Evolutionary conservation across 2,797 vertebrate species (phyloP), one percentile per base, ranked within the genome.

Genomic region (Alosa sapidissima): DNA sequence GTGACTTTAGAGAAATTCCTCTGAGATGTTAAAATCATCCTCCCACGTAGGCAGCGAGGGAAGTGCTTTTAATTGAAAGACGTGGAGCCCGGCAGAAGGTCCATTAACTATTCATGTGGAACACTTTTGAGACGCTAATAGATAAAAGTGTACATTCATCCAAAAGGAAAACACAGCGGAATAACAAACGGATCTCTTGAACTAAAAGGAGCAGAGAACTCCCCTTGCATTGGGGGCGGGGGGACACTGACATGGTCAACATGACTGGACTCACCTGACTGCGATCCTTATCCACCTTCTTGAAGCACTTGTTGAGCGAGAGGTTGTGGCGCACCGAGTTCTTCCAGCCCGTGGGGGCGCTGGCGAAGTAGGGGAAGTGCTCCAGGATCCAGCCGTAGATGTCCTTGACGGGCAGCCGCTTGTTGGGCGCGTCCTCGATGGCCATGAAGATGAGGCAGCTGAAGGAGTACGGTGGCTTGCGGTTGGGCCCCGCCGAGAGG

Each of bases 371-470:
- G 0, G 98, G 98, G 91, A 99, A 99, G 94, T 99, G 98, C 95
- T 98, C 97, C 92, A 99, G 95, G 94, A 99, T 99, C 98, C 98
- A 99, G 92, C 97, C 97, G 92, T 99, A 99, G 93, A 99, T 99
- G 93, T 99, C 98, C 95, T 99, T 99, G 83, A 99, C 98, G 0
- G 98, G 98, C 91, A 99, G 96, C 90, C 97, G 95, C 94, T 99
- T 99, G 91, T 95, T 96, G 0, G 98, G 97, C 7, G 98, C 98
- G 75, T 98, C 97, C 94, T 99, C 98, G 0, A 99, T 99, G 92
- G 98, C 98, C 97, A 99, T 99, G 95, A 99, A 99, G 94, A 99
- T 99, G 95, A 99, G 96, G 93, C 98, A 99, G 95, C 98, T 99
- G 93, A 99, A 99, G 87, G 98, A 99, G 86, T 98, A 99, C 9